Conservation (phyloP, 92 coral and sea anemone genomes). For the Actinernus sp. region DNA sequence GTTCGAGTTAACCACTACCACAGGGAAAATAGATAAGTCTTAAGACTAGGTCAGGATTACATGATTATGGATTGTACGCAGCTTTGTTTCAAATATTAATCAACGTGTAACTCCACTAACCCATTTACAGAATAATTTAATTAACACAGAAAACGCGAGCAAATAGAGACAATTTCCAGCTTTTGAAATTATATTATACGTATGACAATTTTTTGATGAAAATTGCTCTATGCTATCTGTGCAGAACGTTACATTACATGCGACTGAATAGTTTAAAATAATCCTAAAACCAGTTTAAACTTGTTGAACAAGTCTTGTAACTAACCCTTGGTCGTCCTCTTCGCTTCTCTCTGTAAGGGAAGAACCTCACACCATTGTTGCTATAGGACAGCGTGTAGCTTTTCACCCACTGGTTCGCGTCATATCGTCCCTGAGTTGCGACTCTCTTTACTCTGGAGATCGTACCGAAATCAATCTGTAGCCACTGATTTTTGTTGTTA, state of each 20-base stretch:
- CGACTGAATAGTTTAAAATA: not conserved
- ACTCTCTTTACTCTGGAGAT: constrained; percentile 65
- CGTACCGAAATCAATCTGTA: constrained; percentile 77
- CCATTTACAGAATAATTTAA: too few species aligned
- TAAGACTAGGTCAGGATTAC: too few species aligned
- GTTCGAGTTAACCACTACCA: too few species aligned
- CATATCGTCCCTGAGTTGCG: constrained; percentile 81
- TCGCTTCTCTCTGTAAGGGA: constrained; percentile 25
- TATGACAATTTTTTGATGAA: too few species aligned
- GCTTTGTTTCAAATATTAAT: too few species aligned
- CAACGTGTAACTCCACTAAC: too few species aligned
- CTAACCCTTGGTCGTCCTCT: constrained; percentile 20
- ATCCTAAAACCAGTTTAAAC: constrained; percentile 1
- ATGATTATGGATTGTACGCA: too few species aligned
- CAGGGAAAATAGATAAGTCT: too few species aligned
- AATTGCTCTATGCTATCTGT: not conserved
- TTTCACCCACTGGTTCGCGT: constrained; percentile 91
- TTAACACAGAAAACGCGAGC: too few species aligned
- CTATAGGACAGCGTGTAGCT: constrained; percentile 71
- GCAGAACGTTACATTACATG: not conserved
- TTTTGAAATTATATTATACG: too few species aligned
- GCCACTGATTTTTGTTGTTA: constrained; percentile 70
- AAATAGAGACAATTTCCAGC: too few species aligned
- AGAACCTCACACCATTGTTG: constrained; percentile 61
- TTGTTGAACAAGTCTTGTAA: too few species aligned